These are phyloP conservation scores for Delichon dasypus DNA, from an alignment of 2,797 vertebrate species.

Conservation along the genomic window DNA sequence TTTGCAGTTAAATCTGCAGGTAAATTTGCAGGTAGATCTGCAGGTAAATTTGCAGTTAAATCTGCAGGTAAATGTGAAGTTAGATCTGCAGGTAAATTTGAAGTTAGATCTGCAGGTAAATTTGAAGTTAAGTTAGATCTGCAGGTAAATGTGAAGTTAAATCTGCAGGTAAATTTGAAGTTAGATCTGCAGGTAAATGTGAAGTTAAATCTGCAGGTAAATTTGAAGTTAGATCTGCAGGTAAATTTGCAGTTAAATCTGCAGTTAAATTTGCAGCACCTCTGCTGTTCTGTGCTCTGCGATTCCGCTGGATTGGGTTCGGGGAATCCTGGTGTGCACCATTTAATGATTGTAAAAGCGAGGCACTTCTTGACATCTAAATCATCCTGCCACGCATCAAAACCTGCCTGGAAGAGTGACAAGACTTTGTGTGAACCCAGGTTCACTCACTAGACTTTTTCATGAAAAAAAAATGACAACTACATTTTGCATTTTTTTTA, in stretches of 20 bases:
- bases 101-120: too few relatives aligned
- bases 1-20: too few relatives aligned
- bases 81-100: too few relatives aligned
- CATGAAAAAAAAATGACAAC: not conserved
- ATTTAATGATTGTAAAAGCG: not conserved
- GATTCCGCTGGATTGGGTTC: not conserved
- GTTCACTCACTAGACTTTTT: not conserved
- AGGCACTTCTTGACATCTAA: not conserved
- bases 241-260: not conserved
- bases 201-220: too few relatives aligned
- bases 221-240: too few relatives aligned
- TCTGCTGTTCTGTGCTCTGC: not conserved
- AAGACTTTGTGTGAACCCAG: not conserved
- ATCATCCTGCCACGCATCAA: not conserved
- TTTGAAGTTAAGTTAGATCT: too few relatives aligned
- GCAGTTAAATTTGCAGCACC: not conserved
- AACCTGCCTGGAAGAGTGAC: not conserved
- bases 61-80: too few relatives aligned
- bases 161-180: too few relatives aligned
- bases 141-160: too few relatives aligned
- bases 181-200: too few relatives aligned
- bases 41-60: too few relatives aligned
- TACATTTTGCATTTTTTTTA: not conserved
- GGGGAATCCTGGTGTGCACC: not conserved
- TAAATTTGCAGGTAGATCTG: too few relatives aligned